A percentile compares a stretch with the other conserved stretches of the same genome.
Conservation (phyloP, 2,888 invertebrate species). For the Aplocera efformata region DNA sequence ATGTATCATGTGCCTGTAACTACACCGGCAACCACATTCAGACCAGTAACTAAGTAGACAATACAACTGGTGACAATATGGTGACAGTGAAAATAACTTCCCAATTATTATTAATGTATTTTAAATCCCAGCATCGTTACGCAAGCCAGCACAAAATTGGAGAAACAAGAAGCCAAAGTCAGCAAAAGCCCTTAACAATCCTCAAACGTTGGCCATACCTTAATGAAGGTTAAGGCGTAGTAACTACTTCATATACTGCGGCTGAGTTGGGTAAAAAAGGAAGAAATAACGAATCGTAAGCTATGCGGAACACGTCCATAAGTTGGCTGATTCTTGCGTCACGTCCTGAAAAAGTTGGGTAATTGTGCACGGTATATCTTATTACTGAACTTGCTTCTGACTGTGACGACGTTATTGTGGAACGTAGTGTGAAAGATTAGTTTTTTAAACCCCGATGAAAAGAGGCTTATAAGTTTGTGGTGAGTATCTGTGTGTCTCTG, state of each 20-base stretch:
- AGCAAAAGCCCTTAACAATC: not conserved
- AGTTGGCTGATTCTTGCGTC: slow-evolving; percentile 64
- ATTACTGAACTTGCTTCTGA: slow-evolving; percentile 63
- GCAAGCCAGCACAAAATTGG: not conserved
- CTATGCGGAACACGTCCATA: slow-evolving; percentile 65
- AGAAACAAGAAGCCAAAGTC: too few relatives aligned
- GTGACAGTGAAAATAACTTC: too few relatives aligned
- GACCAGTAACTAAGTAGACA: too few relatives aligned
- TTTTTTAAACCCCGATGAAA: too few relatives aligned
- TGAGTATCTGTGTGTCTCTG: too few relatives aligned
- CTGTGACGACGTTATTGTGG: slow-evolving; percentile 35
- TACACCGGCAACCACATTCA: too few relatives aligned
- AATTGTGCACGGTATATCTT: slow-evolving; percentile 68
- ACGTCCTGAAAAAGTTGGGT: slow-evolving; percentile 69
- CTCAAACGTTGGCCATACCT: slow-evolving; percentile 8
- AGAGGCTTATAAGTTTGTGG: too few relatives aligned
- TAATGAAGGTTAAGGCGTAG: slow-evolving; percentile 27
- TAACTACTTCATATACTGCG: too few relatives aligned
- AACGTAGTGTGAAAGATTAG: too few relatives aligned
- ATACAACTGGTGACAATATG: too few relatives aligned
- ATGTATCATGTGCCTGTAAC: too few relatives aligned
- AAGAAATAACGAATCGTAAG: slow-evolving; percentile 49
- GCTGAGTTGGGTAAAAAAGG: slow-evolving; percentile 34
- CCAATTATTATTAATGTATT: too few relatives aligned
- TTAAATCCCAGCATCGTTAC: not conserved